Percentiles rank a stretch among this genome's conserved stretches.
phyloP scores from a whole-genome alignment of 2,888 invertebrate species.

The Meteorus cinctellus region DNA sequence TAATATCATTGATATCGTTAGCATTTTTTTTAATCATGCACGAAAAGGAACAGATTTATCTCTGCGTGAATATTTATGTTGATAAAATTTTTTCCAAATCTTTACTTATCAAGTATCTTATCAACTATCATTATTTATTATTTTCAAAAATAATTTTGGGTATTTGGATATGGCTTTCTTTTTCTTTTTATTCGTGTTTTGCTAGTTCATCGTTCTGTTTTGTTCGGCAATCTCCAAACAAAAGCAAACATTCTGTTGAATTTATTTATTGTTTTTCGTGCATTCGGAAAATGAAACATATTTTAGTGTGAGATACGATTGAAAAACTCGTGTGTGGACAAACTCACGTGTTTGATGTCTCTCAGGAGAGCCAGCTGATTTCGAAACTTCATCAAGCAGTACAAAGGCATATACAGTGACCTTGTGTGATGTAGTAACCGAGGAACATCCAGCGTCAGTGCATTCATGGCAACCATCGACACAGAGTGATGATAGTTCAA shows the following conservation, averaged over 20 bases:
- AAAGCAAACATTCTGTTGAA: neutral
- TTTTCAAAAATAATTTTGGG: neutral
- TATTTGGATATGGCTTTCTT: neutral
- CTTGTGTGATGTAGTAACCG: slow-evolving; percentile 56
- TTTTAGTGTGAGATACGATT: slow-evolving; percentile 7
- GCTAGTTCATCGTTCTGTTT: neutral
- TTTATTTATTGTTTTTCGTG: slow-evolving; percentile 23
- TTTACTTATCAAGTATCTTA: too few relatives aligned
- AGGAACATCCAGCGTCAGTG: slow-evolving; percentile 59
- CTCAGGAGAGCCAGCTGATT: slow-evolving; percentile 64
- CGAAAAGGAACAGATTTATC: slow-evolving; percentile 1
- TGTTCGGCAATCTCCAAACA: neutral
- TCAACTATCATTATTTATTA: neutral
- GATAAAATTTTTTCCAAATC: neutral
- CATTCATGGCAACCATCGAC: slow-evolving; percentile 48
- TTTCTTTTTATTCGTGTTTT: neutral
- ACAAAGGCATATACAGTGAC: slow-evolving; percentile 64
- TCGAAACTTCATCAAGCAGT: slow-evolving; percentile 63
- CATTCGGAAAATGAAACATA: slow-evolving; percentile 12
- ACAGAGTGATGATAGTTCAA: slow-evolving; percentile 34
- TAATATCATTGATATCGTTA: neutral
- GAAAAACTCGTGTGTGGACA: slow-evolving; percentile 2
- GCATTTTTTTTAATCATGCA: slow-evolving; percentile 3
- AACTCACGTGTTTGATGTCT: slow-evolving; percentile 20
- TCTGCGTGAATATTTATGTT: neutral